Percentiles rank a stretch among this genome's conserved stretches.
Conservation (phyloP, 2,888 invertebrate genomes). For the Antheraea assamensis region DNA sequence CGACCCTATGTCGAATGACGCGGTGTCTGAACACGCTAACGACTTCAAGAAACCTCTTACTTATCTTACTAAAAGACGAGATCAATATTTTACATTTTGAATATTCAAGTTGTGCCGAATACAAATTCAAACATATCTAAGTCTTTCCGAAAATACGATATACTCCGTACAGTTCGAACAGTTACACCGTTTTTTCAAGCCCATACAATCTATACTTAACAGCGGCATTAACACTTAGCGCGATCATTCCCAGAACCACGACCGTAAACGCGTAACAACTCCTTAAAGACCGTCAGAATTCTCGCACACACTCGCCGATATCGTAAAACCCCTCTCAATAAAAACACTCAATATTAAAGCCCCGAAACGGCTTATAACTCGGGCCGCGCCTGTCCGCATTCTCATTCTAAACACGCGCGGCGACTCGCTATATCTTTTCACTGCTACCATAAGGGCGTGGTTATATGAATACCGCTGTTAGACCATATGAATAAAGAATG, state of each 20-base stretch:
- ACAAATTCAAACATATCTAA: too few relatives aligned
- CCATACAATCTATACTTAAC: neutral
- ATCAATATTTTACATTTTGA: too few relatives aligned
- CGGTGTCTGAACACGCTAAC: too few relatives aligned
- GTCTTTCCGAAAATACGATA: too few relatives aligned
- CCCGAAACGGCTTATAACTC: constrained; percentile 16
- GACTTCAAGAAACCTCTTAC: too few relatives aligned
- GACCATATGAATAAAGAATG: neutral
- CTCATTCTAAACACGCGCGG: constrained; percentile 66
- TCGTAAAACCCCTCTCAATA: constrained; percentile 58
- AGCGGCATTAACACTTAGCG: constrained; percentile 1
- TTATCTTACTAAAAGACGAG: too few relatives aligned
- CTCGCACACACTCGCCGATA: constrained; percentile 46
- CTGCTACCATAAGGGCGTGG: constrained; percentile 66
- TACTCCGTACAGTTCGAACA: neutral
- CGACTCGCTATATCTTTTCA: constrained; percentile 70
- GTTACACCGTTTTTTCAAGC: neutral
- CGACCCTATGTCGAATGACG: too few relatives aligned
- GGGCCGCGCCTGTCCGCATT: constrained; percentile 46
- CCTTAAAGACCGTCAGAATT: constrained; percentile 46
- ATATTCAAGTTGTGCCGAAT: too few relatives aligned
- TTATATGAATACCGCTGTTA: constrained; percentile 18
- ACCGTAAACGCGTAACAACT: constrained; percentile 33
- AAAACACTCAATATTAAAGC: constrained; percentile 71
- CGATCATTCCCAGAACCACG: constrained; percentile 5